Conservation (phyloP, 1,140 invertebrate genomes). For the Heliothis virescens region DNA sequence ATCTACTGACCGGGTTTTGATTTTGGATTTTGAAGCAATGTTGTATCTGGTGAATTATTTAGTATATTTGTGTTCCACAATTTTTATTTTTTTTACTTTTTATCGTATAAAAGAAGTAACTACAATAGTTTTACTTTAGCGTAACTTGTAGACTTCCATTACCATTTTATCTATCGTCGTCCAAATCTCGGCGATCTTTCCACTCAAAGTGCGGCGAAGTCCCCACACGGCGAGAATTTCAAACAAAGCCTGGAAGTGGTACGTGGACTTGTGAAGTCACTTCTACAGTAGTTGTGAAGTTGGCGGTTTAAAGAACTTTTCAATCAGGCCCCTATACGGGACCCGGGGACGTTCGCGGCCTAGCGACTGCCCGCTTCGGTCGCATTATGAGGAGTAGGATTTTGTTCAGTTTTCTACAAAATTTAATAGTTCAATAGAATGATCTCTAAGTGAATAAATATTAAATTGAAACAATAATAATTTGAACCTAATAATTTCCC, state of each 20-base stretch:
- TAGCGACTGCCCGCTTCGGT: conserved; percentile 57
- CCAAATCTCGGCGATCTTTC: conserved; percentile 6
- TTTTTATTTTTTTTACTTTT: too few relatives aligned
- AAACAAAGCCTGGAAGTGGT: conserved; percentile 54
- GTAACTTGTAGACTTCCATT: neutral
- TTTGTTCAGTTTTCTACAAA: neutral
- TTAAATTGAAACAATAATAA: too few relatives aligned
- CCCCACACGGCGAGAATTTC: conserved; percentile 52
- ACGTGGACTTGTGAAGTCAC: conserved; percentile 60
- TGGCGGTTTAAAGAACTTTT: conserved; percentile 73
- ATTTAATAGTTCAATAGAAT: too few relatives aligned
- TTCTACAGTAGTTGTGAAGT: conserved; percentile 61
- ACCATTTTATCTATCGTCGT: conserved; percentile 4
- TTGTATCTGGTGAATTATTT: too few relatives aligned
- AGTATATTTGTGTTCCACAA: too few relatives aligned
- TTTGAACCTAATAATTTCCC: too few relatives aligned
- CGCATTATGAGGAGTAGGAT: conserved; percentile 25
- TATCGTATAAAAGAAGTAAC: neutral
- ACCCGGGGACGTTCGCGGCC: conserved; percentile 56
- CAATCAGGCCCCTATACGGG: conserved; percentile 74
- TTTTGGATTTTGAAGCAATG: too few relatives aligned
- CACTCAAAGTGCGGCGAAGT: conserved; percentile 21
- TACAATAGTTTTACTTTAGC: neutral
- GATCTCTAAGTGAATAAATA: too few relatives aligned
- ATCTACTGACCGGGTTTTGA: neutral